Base-by-base conservation (phyloP, 2,797 vertebrate species). In the Miichthys miiuy region DNA sequence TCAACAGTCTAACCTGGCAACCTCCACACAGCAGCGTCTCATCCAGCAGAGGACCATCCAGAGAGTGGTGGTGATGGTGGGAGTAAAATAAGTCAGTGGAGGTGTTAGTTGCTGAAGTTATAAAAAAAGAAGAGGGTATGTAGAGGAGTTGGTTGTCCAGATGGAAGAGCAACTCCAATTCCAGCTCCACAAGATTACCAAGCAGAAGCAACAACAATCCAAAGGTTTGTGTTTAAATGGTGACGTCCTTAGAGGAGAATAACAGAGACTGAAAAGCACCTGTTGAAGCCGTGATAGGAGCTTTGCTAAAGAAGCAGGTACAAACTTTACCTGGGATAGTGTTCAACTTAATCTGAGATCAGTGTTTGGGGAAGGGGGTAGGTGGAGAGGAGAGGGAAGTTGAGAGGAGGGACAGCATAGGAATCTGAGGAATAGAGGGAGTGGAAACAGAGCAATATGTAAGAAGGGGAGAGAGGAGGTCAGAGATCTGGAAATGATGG, bases 281-380 rank as follows among this genome's bases (percentile, higher is more conserved):
- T n/a, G 75, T 34, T 67, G 72, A 73, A 81, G 82, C 85, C n/a
- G 84, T 63, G 80, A 61, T 85, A 74, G 68, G 84, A 90, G 83
- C n/a, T 80, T 72, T 68, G 56, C 75, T 60, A 21, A 72, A 81
- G 78, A 67, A 87, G 82, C 89, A 88, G 87, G 87, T 88, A 89
- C 89, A 94, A 91, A 91, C 87, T 91, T 95, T 88, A 92, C 87
- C 85, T 82, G 87, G 92, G 90, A 92, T 94, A 94, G 89, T 93
- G 90, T 94, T 95, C 91, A 93, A 92, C 90, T 95, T 95, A 93
- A 95, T 93, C 93, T 94, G 95, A 92, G 94, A 94, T 94, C 88
- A 83, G 91, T 81, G 90, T 91, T 93, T 91, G 81, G 80, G 76
- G 80, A 68, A 55, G 44, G 74, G 75, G 82, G 78, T 51, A 41